phyloP scores from a whole-genome alignment of 2,888 invertebrate genomes.

The Petrolisthes manimaculis region DNA sequence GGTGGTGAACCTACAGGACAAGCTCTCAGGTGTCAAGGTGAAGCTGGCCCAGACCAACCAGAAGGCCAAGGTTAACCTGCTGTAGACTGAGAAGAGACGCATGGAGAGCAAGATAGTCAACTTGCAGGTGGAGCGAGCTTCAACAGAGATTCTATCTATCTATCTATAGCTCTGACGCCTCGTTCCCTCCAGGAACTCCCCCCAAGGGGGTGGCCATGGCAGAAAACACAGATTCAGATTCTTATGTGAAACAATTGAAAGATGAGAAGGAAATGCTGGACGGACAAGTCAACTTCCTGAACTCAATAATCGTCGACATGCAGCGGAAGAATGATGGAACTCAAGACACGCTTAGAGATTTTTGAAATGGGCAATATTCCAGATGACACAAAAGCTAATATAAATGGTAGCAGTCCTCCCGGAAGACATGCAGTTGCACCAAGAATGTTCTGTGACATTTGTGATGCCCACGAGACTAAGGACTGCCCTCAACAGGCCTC shows the following conservation, averaged over 20 bases:
- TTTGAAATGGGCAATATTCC: conserved; percentile 54
- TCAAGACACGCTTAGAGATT: conserved; percentile 50
- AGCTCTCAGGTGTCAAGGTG: conserved; percentile 23
- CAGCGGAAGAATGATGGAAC: conserved; percentile 89
- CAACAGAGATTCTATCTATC: conserved; percentile 50
- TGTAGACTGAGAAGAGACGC: conserved; percentile 58
- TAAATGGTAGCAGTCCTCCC: conserved; percentile 67
- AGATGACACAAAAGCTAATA: conserved; percentile 56
- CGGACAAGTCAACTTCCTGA: conserved; percentile 82
- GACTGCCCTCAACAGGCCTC: conserved; percentile 90
- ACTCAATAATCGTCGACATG: conserved; percentile 96
- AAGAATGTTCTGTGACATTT: conserved; percentile 95
- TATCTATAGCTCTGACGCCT: no score
- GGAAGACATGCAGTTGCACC: conserved; percentile 74
- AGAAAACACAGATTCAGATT: no score
- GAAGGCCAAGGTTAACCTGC: conserved; percentile 27
- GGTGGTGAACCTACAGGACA: conserved; percentile 60
- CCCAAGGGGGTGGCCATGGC: no score
- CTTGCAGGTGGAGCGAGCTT: conserved; percentile 50
- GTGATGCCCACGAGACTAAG: conserved; percentile 96
- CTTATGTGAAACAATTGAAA: conserved; percentile 51
- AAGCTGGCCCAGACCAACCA: not conserved
- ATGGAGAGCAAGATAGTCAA: conserved; percentile 57
- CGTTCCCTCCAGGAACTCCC: no score
- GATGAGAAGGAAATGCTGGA: conserved; percentile 59